Base-by-base conservation (phyloP, 2,888 invertebrate genomes). In the Zootermopsis nevadensis region DNA sequence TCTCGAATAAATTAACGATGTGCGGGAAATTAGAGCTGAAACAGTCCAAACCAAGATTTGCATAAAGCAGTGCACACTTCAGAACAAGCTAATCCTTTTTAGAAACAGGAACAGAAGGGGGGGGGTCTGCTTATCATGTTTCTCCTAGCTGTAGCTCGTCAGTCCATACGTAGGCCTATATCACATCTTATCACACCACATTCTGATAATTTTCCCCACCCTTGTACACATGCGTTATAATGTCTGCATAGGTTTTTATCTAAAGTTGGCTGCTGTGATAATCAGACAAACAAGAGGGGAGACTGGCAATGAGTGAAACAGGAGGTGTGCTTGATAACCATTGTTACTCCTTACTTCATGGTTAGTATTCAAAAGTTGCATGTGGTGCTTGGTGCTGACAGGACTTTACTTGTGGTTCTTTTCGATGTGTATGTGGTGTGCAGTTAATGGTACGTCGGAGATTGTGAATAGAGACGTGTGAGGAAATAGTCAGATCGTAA, bases 251-350 rank as follows among this genome's bases (percentile, higher is more conserved):
- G 19, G 69, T 27, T 33, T 33, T 33, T 69, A 69, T 69, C 69
- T 69, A 33, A 69, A 69, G 69, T 33, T 19, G 69, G 69, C 69
- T 69, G 69, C 69, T 69, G 69, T 69, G 69, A 33, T 69, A 69
- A 69, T 69, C 33, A 33, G 10, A 69, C 33, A 69, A 69, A 69
- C 33, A 69, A 69, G 33, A 69, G 69, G 69, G 69, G 69, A 33
- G 19, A 66, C 30, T 27, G 66, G 66, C 27, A 27, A 66, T 66
- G 66, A 66, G 69, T 31, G 69, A 69, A 22, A 30, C 8, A 31
- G 69, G 69, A 69, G 69, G 69, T 69, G 69, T 69, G 69, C 22
- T 69, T 69, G 69, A 69, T 69, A 69, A 66, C 27, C n/a, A 69
- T 69, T 69, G 69, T 69, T 67, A 19, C 0, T 24, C 27, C 24